These are phyloP conservation scores for Cephus pulcher DNA, from an alignment of 2,888 invertebrate genomes.

Conservation along the genomic window DNA sequence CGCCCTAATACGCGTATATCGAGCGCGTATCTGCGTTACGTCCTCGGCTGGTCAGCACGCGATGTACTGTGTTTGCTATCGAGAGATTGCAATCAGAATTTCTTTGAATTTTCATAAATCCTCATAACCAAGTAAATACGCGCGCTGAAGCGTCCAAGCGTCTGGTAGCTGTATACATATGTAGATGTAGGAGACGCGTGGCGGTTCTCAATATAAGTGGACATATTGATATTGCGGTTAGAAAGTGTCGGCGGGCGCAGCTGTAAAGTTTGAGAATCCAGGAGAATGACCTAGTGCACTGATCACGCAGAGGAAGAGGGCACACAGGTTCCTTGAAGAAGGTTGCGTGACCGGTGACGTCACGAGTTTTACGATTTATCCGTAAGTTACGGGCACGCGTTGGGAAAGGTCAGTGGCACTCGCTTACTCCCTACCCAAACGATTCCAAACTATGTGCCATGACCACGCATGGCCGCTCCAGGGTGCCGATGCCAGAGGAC, in stretches of 20 bases:
- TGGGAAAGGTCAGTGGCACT: slow-evolving; percentile 57
- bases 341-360: slow-evolving; percentile 41
- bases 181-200: too few relatives aligned
- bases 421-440: slow-evolving; percentile 26
- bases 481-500: slow-evolving; percentile 24
- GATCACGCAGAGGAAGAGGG: not conserved
- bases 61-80: slow-evolving; percentile 20
- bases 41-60: slow-evolving; percentile 53
- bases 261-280: not conserved
- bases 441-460: slow-evolving; percentile 39
- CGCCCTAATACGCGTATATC: slow-evolving; percentile 53
- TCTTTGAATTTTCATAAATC: not conserved
- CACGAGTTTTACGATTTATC: slow-evolving; percentile 40
- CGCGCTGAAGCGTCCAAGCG: too few relatives aligned
- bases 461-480: slow-evolving; percentile 43
- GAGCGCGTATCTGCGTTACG: slow-evolving; percentile 58
- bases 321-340: not conserved
- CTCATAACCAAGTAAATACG: not conserved
- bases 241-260: not conserved
- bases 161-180: too few relatives aligned
- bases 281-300: not conserved
- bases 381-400: slow-evolving; percentile 38
- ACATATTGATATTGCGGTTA: not conserved
- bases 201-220: not conserved
- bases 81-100: slow-evolving; percentile 22